Evolutionary conservation across 1,140 invertebrate genomes (phyloP).

Genomic region (Penaeus chinensis): DNA sequence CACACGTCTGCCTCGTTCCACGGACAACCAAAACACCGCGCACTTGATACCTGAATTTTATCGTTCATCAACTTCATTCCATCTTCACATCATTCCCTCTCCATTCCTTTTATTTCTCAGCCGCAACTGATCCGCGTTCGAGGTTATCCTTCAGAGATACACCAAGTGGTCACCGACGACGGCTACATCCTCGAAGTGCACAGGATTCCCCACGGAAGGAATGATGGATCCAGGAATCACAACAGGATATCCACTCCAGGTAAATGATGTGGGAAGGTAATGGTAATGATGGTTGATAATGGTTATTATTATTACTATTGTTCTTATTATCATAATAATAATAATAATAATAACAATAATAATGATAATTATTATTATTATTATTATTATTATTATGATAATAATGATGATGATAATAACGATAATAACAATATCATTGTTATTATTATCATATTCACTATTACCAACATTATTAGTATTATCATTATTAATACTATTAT

Average conservation of each 20-base stretch:
- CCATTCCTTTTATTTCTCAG: background rate
- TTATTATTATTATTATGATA: background rate
- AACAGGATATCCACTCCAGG: no score
- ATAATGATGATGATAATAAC: background rate
- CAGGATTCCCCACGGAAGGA: background rate
- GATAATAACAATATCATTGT: background rate
- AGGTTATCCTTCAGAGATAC: conserved; percentile 21
- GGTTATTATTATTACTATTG: no score
- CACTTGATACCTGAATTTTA: no score
- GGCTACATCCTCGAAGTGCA: conserved; percentile 25
- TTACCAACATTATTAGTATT: background rate
- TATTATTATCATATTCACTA: background rate
- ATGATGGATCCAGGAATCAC: no score
- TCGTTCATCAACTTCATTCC: no score
- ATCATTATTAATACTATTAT: conserved; percentile 5
- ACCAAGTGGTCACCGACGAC: conserved; percentile 1
- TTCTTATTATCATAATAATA: no score
- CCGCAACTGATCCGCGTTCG: background rate
- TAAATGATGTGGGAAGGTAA: no score
- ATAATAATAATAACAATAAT: no score
- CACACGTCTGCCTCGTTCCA: no score
- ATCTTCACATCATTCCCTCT: no score
- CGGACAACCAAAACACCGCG: no score
- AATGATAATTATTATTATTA: background rate
- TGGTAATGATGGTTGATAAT: no score